Evolutionary conservation across 2,113 vertebrate species (phyloP), one percentile per base, ranked within the genome.

Genomic region (Odobenus rosmarus): DNA sequence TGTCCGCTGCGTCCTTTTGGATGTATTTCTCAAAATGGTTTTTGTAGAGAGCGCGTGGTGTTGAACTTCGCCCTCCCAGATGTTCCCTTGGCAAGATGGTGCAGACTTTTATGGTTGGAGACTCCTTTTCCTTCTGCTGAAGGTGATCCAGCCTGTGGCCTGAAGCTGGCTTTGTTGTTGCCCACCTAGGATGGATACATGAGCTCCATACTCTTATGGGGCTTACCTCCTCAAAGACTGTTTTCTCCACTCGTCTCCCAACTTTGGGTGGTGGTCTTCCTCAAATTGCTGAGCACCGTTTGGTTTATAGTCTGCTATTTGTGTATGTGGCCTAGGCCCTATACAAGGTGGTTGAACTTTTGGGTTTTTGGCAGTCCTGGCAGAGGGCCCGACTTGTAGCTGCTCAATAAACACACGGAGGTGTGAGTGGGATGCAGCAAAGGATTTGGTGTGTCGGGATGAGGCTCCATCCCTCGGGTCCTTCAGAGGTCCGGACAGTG

Each of bases 141-240:
- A 24, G 67, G 59, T 33, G 53, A 21, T 6, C 72, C 23, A 23
- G 31, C 11, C 39, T 16, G 7, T 36, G 64, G 77, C 64, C 64
- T 36, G 74, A 26, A 46, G 59, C 61, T 62, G 46, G 33, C 53
- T 59, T 85, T 80, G 57, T 28, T n/a, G 39, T 33, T 69, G 31
- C n/a, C 13, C 39, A 24, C 14, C 4, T 28, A 1, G 31, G 33
- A 7, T 31, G 53, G 19, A 18, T 23, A 11, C 1, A 23, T 24
- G 9, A 5, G 5, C 24, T n/a, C 21, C 3, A 1, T 14, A 1
- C 5, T 46, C 42, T 62, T n/a, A 5, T 0, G 39, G 83, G 57
- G 46, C 39, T 82, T 24, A 64, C 79, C 79, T 49, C 5, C 42
- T 39, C 59, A n/a, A 5, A 82, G 55, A 5, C 83, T 7, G 12